Base-by-base conservation (phyloP, 2,113 vertebrate species). In the Oncorhynchus keta region DNA sequence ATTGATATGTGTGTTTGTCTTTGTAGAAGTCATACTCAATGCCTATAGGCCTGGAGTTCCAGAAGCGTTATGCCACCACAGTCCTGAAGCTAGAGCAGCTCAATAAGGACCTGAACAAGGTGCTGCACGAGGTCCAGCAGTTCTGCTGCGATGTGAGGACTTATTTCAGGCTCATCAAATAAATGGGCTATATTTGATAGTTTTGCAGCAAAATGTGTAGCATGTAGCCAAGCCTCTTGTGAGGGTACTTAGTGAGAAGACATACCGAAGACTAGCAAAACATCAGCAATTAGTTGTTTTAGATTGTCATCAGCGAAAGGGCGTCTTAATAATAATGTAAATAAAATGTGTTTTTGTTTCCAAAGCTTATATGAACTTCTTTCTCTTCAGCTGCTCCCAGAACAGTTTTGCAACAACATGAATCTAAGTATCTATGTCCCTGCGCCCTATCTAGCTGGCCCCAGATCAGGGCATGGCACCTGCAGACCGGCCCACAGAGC, bases 81-180 rank as follows among this genome's bases (percentile, higher is more conserved):
- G 97, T 99, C 72, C 91, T 99, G 24, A 96, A 99, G 75, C 95
- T 99, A 72, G 98, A 99, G 72, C 96, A 97, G 74, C 94, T 99
- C 39, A 99, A 99, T 85, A 99, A 99, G 90, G 97, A 99, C 82
- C 94, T 99, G 48, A 98, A 98, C 90, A 99, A 99, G 91, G 96
- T 99, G 75, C 91, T 99, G 57, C 97, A 98, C 82, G 96, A 99
- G 87, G 98, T 99, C 75, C 96, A 99, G 39, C 97, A 99, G 91
- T 97, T 96, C 86, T 98, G 96, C 84, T 98, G 95, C 20, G 96
- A 99, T 91, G 98, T 99, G 85, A 86, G 90, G 76, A 2, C 16
- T 18, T 55, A 9, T 65, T 11, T 62, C 59, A 2, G 39, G 7
- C 39, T 45, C 39, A 45, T 45, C 39, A 11, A 45, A 62, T 14